Conservation (phyloP, 35 echinoderm and acorn worm genomes). For the Amphiura filiformis region DNA sequence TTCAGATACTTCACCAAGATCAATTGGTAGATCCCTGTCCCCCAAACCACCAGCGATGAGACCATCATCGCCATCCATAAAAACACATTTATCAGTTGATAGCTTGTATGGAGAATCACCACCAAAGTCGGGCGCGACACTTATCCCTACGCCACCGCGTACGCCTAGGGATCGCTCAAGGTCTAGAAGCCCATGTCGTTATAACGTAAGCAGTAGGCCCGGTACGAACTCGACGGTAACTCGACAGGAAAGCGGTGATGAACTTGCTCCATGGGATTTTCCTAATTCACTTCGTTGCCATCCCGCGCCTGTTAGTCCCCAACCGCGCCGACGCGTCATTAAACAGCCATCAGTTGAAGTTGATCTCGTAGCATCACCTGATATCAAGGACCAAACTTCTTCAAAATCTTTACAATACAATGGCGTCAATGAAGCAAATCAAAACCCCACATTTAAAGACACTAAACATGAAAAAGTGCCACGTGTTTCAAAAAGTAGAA, state of each 20-base stretch:
- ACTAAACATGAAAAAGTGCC: too few species aligned
- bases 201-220: too few species aligned
- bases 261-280: background rate
- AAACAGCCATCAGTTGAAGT: too few species aligned
- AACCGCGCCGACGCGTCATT: background rate
- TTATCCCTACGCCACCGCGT: background rate
- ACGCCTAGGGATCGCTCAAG: background rate
- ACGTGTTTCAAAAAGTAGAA: too few species aligned
- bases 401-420: too few species aligned
- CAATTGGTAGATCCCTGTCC: background rate
- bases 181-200: background rate
- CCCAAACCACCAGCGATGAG: background rate
- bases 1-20: background rate
- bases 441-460: too few species aligned
- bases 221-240: too few species aligned
- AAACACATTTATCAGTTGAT: background rate
- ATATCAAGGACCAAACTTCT: too few species aligned
- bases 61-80: background rate
- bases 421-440: too few species aligned
- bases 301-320: background rate
- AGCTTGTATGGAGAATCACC: background rate
- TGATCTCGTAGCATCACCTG: too few species aligned
- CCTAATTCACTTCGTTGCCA: background rate
- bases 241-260: background rate
- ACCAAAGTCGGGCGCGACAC: background rate